Base-by-base conservation (phyloP, 2,113 vertebrate genomes). In the Trematocara unimaculatum region DNA sequence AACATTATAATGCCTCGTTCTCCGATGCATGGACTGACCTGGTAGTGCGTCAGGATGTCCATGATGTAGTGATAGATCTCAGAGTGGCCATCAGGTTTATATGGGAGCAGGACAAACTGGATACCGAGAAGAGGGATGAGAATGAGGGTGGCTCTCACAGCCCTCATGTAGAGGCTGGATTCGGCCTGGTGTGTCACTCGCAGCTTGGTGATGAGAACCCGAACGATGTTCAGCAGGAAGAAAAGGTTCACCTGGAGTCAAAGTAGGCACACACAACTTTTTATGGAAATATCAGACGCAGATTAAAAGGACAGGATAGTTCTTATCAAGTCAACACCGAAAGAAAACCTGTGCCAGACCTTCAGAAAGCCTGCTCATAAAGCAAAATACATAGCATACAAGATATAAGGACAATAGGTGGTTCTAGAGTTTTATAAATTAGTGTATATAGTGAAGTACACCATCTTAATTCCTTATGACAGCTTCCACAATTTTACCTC, bases 131-230 rank as follows among this genome's bases (percentile, higher is more conserved):
- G 95, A 0, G 99, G 99, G 4, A 99, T 98, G 20, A 99, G 96
- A 83, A 99, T 99, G 62, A 99, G 97, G 0, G 98, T 99, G 7
- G 98, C 99, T 87, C 99, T 96, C 82, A 99, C 99, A 0, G 98
- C 98, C 84, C 98, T 97, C 98, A 99, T 99, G 95, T 99, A 99
- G 9, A 99, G 97, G 88, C 97, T 98, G 91, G 97, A 98, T 91
- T 99, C 98, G 0, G 98, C 98, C 92, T 98, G 98, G 94, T 99
- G 99, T 1, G 98, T 99, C 70, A 99, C 98, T 56, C 98, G 97
- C 87, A 99, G 96, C 93, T 99, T 99, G 26, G 98, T 99, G 91
- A 99, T 98, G 81, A 99, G 97, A 38, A 99, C 98, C 2, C 98
- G 98, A 0, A 99, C 97, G 0, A 99, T 99, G 83, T 99, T 99